phyloP scores from a whole-genome alignment of 2,113 vertebrate species.

The Podarcis cretensis region DNA sequence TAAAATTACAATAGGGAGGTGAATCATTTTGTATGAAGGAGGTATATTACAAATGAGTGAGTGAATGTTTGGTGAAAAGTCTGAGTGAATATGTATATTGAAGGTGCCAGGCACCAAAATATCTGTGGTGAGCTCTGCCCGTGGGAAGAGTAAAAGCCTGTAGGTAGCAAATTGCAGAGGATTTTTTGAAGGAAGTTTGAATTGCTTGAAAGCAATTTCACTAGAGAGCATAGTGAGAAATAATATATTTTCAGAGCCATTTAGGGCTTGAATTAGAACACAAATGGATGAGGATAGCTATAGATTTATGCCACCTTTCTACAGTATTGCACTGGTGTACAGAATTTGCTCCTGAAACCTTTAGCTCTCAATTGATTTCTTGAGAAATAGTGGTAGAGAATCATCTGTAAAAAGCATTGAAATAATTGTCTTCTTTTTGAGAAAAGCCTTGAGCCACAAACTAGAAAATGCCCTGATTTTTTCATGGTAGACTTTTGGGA shows the following conservation, averaged over 20 bases:
- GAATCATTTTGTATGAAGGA: neutral
- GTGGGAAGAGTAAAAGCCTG: slow-evolving; percentile 4
- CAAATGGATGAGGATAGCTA: neutral
- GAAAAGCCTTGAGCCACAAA: neutral
- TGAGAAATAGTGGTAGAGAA: neutral
- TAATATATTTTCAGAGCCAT: neutral
- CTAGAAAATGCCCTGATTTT: neutral
- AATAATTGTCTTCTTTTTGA: neutral
- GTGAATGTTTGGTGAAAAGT: slow-evolving; percentile 2
- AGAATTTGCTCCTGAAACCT: slow-evolving; percentile 4
- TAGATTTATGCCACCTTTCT: neutral
- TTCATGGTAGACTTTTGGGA: neutral
- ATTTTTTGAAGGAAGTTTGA: neutral
- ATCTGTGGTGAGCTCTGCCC: neutral
- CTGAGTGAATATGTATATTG: neutral
- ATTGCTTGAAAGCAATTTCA: slow-evolving; percentile 22
- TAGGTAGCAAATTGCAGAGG: neutral
- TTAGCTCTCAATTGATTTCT: neutral
- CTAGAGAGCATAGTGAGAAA: slow-evolving; percentile 12
- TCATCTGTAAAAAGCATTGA: neutral
- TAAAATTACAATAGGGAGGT: neutral
- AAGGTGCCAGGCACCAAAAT: neutral
- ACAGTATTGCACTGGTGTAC: neutral
- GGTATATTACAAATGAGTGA: neutral
- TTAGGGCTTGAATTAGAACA: neutral